Conservation (phyloP, 2,888 invertebrate species). For the Agapostemon virescens region DNA sequence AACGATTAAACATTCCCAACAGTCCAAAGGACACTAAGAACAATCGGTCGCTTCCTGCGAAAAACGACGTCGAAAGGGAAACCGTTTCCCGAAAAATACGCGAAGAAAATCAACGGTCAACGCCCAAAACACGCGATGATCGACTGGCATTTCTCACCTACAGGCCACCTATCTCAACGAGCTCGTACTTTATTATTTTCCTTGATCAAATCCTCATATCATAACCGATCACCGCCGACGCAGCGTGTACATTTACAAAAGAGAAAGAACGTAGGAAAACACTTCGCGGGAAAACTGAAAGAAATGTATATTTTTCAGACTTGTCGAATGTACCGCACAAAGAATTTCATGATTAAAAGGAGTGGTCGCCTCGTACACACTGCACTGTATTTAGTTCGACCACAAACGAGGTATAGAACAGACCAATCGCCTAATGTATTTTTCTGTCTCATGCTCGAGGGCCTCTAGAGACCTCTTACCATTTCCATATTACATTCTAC, state of each 20-base stretch:
- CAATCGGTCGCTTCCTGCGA: neutral
- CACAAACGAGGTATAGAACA: too few species aligned
- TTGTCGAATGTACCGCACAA: conserved; percentile 10
- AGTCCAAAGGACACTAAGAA: neutral
- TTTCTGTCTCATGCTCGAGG: too few species aligned
- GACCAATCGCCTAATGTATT: too few species aligned
- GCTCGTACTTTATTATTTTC: conserved; percentile 1
- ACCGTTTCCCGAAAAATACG: neutral
- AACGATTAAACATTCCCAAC: neutral
- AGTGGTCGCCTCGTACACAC: conserved; percentile 48
- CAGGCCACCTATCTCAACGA: conserved; percentile 16
- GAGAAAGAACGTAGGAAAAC: neutral
- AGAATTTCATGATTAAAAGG: conserved; percentile 46
- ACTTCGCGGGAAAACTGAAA: neutral
- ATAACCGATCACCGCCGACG: neutral
- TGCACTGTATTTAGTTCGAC: conserved; percentile 34
- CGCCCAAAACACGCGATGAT: conserved; percentile 54
- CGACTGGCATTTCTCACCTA: conserved; percentile 25
- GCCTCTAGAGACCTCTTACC: too few species aligned
- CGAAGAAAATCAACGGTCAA: conserved; percentile 48
- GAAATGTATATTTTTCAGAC: neutral
- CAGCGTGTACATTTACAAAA: neutral
- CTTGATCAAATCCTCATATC: conserved; percentile 35
- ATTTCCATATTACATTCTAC: too few species aligned
- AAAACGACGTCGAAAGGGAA: neutral